Evolutionary conservation across 2,888 invertebrate genomes (phyloP).

Genomic region (Slavum lentiscoides): DNA sequence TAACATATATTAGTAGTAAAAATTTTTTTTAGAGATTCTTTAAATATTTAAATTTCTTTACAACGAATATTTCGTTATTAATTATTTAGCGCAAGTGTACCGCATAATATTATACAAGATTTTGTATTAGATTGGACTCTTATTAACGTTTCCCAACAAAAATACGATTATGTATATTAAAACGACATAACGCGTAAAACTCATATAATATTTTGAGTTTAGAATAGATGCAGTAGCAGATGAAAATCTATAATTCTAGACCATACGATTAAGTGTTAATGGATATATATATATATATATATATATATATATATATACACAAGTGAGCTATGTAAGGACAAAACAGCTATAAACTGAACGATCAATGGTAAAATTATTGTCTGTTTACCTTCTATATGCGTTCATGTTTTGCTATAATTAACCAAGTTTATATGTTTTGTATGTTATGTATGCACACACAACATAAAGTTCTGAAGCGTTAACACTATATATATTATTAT

Average conservation of each 20-base stretch:
- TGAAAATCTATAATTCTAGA: constrained; percentile 22
- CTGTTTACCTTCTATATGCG: constrained; percentile 4
- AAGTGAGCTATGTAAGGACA: constrained; percentile 4
- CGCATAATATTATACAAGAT: too few relatives aligned
- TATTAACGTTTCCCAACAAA: too few relatives aligned
- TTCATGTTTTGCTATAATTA: constrained; percentile 18
- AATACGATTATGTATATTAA: too few relatives aligned
- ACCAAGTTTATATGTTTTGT: constrained; percentile 20
- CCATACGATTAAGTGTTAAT: neutral
- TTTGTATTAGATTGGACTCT: too few relatives aligned
- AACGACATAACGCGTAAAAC: neutral
- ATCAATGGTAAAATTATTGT: constrained; percentile 17
- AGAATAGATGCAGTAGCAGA: neutral
- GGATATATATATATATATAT: neutral
- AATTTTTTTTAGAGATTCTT: too few relatives aligned
- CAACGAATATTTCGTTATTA: too few relatives aligned
- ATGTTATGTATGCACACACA: neutral
- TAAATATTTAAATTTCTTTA: too few relatives aligned
- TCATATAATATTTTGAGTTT: neutral
- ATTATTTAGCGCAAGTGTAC: too few relatives aligned
- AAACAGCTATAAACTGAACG: constrained; percentile 19
- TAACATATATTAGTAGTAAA: too few relatives aligned
- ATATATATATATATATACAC: too few relatives aligned
- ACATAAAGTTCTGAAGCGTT: neutral
- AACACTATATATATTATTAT: neutral